Evolutionary conservation across 2,888 invertebrate genomes (phyloP), one percentile per base, ranked within the genome.

Genomic region (Caenorhabditis angaria): DNA sequence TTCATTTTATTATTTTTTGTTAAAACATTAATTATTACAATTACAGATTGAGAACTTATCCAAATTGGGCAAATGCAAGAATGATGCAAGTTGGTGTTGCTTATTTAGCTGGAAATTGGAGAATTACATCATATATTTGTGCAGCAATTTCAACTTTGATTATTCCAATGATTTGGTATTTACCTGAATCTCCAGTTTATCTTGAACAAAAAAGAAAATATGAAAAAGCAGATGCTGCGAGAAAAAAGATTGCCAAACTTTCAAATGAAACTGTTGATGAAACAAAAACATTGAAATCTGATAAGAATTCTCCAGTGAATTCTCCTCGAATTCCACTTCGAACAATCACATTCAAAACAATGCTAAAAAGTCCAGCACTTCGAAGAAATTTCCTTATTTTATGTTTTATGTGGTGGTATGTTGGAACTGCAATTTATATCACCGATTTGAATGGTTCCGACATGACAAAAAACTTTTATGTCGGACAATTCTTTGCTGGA

Each of bases 1-100:
- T n/a, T n/a, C n/a, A n/a, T n/a, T n/a, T n/a, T n/a, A n/a, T n/a
- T n/a, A n/a, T n/a, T n/a, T n/a, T n/a, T n/a, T n/a, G n/a, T n/a
- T n/a, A n/a, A n/a, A n/a, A 12, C 14, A 14, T 18, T 69, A 28
- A n/a, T n/a, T n/a, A n/a, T n/a, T n/a, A n/a, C n/a, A n/a, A n/a
- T n/a, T n/a, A n/a, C n/a, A 67, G 62, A 22, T 59, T 70, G 62
- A 65, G 71, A 47, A 67, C 71, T 3, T 67, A 67, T 27, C 61
- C 71, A 6, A 72, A 72, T 64, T 72, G 71, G 71, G 71, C 64
- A 20, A 72, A 72, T 54, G 71, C 71, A 2, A 24, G 71, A 28
- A 63, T 72, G 8, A 50, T 72, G 5, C 25, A 64, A n/a, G 64
- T 61, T 20, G 60, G 60, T n/a, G 64, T 72, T 10, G 67, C 71